A percentile compares a stretch with the other conserved stretches of the same genome.
These are phyloP conservation scores for Ceraclea dissimilis DNA, from an alignment of 2,888 invertebrate species.

Conservation along the genomic window DNA sequence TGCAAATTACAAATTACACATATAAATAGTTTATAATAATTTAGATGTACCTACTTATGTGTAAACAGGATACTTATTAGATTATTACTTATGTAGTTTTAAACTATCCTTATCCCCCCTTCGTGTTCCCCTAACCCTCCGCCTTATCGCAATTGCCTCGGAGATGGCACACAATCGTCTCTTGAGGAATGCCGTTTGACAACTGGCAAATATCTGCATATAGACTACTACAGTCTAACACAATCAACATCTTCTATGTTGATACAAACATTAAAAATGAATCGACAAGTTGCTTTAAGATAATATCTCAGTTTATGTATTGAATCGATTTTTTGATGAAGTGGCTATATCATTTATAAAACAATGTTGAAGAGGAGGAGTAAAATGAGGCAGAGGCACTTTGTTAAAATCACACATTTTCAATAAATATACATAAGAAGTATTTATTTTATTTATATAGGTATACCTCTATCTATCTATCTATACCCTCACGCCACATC, in stretches of 20 bases:
- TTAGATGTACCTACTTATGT: too few relatives aligned
- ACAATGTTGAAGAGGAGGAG: too few relatives aligned
- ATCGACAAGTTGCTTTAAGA: not conserved
- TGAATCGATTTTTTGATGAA: not conserved
- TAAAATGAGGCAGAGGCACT: too few relatives aligned
- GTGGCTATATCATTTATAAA: not conserved
- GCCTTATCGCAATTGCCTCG: not conserved
- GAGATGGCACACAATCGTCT: constrained; percentile 4
- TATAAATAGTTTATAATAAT: too few relatives aligned
- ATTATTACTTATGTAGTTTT: not conserved
- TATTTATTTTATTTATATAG: too few relatives aligned
- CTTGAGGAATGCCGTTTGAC: constrained; percentile 6
- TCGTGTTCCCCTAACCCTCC: not conserved
- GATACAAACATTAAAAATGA: not conserved
- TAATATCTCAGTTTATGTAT: not conserved
- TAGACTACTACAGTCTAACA: not conserved
- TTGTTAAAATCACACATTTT: too few relatives aligned
- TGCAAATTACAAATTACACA: too few relatives aligned
- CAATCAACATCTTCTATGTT: not conserved
- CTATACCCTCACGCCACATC: too few relatives aligned
- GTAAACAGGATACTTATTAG: not conserved
- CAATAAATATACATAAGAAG: too few relatives aligned
- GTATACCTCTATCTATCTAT: too few relatives aligned
- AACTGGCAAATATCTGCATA: constrained; percentile 9
- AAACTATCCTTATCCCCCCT: not conserved